These are phyloP conservation scores for Gibbula magus DNA, from an alignment of 2,888 invertebrate species.

Conservation along the genomic window DNA sequence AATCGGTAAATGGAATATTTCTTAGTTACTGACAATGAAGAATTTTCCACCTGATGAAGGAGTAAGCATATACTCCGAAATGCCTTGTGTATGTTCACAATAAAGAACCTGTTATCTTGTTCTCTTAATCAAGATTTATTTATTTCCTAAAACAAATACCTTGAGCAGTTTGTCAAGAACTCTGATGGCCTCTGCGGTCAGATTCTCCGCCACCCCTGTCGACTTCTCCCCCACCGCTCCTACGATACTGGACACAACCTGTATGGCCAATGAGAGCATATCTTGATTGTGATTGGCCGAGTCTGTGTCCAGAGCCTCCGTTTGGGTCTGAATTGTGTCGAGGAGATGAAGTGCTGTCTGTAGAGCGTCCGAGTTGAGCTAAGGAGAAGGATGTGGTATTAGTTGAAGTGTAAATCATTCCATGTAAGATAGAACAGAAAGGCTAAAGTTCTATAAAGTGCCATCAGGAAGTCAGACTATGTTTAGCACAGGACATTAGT, in stretches of 20 bases:
- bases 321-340: constrained; percentile 34
- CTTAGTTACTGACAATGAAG: too few species aligned
- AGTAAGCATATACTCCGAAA: too few species aligned
- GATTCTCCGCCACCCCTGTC: constrained; percentile 8
- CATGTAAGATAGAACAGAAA: too few species aligned
- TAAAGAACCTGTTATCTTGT: too few species aligned
- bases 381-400: constrained; percentile 32
- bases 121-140: neutral
- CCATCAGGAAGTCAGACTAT: too few species aligned
- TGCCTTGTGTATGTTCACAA: too few species aligned
- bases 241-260: constrained; percentile 59
- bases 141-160: constrained; percentile 35
- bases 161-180: constrained; percentile 46
- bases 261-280: constrained; percentile 48
- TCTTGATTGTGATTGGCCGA: constrained; percentile 43
- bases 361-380: constrained; percentile 50
- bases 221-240: constrained; percentile 41
- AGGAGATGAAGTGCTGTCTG: constrained; percentile 46
- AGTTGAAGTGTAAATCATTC: too few species aligned
- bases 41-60: too few species aligned
- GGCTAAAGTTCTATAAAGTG: too few species aligned
- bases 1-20: too few species aligned
- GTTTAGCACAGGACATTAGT: too few species aligned
- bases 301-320: constrained; percentile 39
- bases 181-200: constrained; percentile 40